Conservation (phyloP, 2,113 vertebrate genomes). For the Chaenocephalus aceratus region DNA sequence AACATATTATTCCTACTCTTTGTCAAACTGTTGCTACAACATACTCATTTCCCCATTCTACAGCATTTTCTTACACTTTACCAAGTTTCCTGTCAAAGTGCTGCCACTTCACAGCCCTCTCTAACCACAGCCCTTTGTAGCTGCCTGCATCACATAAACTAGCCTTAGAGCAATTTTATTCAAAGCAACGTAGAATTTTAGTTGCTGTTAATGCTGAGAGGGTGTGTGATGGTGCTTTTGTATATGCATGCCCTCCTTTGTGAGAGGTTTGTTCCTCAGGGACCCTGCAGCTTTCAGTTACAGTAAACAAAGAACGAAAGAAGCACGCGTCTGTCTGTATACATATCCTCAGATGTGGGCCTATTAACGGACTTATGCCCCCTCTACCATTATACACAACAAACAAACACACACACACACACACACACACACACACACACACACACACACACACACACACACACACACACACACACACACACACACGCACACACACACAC, state of each 20-base stretch:
- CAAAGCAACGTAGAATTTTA: constrained; percentile 30
- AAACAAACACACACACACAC: background rate
- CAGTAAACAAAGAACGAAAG: constrained; percentile 25
- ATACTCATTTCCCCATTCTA: constrained; percentile 26
- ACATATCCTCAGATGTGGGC: background rate
- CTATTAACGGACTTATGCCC: background rate
- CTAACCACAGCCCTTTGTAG: constrained; percentile 17
- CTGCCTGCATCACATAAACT: constrained; percentile 16
- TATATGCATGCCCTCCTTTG: constrained; percentile 38
- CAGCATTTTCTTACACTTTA: constrained; percentile 15
- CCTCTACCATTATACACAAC: background rate
- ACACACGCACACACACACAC: too few relatives aligned
- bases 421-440: background rate
- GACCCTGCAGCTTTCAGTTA: constrained; percentile 17
- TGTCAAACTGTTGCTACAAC: constrained; percentile 46
- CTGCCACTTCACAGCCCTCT: constrained; percentile 21
- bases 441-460: background rate
- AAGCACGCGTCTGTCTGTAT: constrained; percentile 13
- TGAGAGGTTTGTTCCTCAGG: constrained; percentile 37
- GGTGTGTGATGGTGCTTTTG: constrained; percentile 49
- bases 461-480: too few relatives aligned
- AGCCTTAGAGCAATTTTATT: constrained; percentile 28
- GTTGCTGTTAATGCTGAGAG: constrained; percentile 40
- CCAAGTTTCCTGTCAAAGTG: constrained; percentile 27
- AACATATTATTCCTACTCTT: constrained; percentile 50